Conservation (phyloP, 2,113 vertebrate genomes). For the Caranx ignobilis region DNA sequence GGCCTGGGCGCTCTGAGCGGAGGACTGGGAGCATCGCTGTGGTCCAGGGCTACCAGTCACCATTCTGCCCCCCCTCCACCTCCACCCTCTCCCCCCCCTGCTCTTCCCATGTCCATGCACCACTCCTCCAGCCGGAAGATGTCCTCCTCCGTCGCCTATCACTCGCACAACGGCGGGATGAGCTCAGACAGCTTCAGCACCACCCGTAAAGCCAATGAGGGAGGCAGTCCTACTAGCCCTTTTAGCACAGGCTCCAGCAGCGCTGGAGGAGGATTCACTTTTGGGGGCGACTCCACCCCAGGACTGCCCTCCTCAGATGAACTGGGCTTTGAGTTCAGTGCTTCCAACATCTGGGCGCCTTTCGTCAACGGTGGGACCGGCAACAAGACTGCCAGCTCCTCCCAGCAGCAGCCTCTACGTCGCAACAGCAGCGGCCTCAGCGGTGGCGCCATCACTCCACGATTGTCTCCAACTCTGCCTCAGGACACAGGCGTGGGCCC, state of each 20-base stretch:
- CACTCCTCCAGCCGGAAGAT: slow-evolving; percentile 78
- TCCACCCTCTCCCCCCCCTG: slow-evolving; percentile 64
- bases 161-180: slow-evolving; percentile 77
- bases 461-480: slow-evolving; percentile 85
- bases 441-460: slow-evolving; percentile 85
- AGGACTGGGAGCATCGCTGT: slow-evolving; percentile 86
- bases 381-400: slow-evolving; percentile 70
- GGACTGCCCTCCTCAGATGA: slow-evolving; percentile 84
- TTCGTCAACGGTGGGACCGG: slow-evolving; percentile 82
- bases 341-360: slow-evolving; percentile 91
- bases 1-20: slow-evolving; percentile 83
- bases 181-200: slow-evolving; percentile 84
- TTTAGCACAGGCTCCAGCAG: slow-evolving; percentile 84
- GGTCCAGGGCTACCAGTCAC: slow-evolving; percentile 87
- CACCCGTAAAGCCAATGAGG: slow-evolving; percentile 81
- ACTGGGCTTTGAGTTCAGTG: slow-evolving; percentile 91
- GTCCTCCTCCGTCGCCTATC: slow-evolving; percentile 78
- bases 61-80: slow-evolving; percentile 74
- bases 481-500: slow-evolving; percentile 73
- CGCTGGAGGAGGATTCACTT: slow-evolving; percentile 85
- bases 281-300: slow-evolving; percentile 79
- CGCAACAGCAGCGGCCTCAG: slow-evolving; percentile 87
- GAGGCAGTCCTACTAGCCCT: slow-evolving; percentile 89
- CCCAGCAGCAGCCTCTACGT: slow-evolving; percentile 79
- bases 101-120: slow-evolving; percentile 74